phyloP scores from a whole-genome alignment of 1,140 invertebrate species.

The Ceratosolen solmsi region DNA sequence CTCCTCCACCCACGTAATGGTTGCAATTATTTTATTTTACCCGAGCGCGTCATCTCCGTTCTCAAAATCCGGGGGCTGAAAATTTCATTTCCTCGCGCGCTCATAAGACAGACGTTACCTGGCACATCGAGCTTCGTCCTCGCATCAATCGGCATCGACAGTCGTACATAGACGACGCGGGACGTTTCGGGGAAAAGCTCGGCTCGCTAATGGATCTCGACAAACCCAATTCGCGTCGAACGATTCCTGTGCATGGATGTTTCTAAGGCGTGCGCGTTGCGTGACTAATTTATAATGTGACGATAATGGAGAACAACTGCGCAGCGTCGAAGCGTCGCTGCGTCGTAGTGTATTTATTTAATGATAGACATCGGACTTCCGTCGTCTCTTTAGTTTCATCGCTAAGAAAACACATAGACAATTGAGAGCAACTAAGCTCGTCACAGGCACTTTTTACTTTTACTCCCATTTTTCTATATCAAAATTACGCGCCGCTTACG shows the following conservation, averaged over 20 bases:
- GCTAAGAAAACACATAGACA: neutral
- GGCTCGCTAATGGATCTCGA: neutral
- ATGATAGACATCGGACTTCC: neutral
- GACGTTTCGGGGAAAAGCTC: neutral
- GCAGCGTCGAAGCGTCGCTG: too few species aligned
- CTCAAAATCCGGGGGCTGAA: too few species aligned
- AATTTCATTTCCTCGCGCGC: slow-evolving; percentile 67
- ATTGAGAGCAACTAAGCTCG: neutral
- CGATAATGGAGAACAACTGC: too few species aligned
- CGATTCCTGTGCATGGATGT: neutral
- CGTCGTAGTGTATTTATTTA: neutral
- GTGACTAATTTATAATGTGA: too few species aligned
- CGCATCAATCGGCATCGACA: too few species aligned
- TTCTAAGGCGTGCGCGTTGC: too few species aligned
- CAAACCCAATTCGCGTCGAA: neutral
- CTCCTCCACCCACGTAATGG: slow-evolving; percentile 63
- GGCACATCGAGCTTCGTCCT: too few species aligned
- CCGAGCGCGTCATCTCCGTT: slow-evolving; percentile 58
- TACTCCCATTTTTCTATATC: too few species aligned
- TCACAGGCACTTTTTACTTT: too few species aligned
- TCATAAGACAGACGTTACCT: neutral
- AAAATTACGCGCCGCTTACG: too few species aligned
- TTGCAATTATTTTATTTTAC: slow-evolving; percentile 73
- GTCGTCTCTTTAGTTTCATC: neutral
- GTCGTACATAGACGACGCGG: slow-evolving; percentile 55